Base-by-base conservation (phyloP, 2,113 vertebrate species). In the Heliornis fulica region DNA sequence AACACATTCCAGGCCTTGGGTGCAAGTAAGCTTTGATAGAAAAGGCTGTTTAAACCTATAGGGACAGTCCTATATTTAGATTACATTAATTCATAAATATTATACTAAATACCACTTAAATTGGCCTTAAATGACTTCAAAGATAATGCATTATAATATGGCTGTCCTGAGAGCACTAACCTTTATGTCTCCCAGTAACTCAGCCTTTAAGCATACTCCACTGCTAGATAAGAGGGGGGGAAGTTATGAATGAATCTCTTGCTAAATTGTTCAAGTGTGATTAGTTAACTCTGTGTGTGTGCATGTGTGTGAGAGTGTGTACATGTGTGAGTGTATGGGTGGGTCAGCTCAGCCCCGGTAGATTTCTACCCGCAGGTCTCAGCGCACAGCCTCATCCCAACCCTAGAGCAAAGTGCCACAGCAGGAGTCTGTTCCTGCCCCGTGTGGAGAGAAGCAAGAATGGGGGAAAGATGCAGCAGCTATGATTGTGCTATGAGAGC, bases 1-100 rank as follows among this genome's bases (percentile, higher is more conserved):
- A 97, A 97, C 71, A 95, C 92, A 96, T 94, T 36, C 10, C 36
- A 89, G 82, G 82, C 68, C 89, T 89, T 53, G 41, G 86, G 82
- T 97, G 94, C 77, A 97, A 97, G 96, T 77, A 94, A 85, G 83
- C 84, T 95, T 96, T 29, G 43, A 90, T 79, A 93, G 94, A 96
- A 96, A 97, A 97, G 93, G 81, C 93, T 94, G 78, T 92, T 97
- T 94, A 97, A 98, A 96, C 94, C 97, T 96, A 91, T 87, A 50
- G 97, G 97, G 96, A 98, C 66, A 90, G 83, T 72, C 96, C 85
- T 97, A 97, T 98, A 97, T 98, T 98, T 98, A 97, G 96, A 98
- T 98, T 97, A 97, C 96, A 97, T 98, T 98, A 98, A 98, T 98
- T 98, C 97, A 98, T 98, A 98, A 98, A 98, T 98, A 98, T 98